These are phyloP conservation scores for Magallana nippona DNA, from an alignment of 2,888 invertebrate genomes.

Conservation along the genomic window DNA sequence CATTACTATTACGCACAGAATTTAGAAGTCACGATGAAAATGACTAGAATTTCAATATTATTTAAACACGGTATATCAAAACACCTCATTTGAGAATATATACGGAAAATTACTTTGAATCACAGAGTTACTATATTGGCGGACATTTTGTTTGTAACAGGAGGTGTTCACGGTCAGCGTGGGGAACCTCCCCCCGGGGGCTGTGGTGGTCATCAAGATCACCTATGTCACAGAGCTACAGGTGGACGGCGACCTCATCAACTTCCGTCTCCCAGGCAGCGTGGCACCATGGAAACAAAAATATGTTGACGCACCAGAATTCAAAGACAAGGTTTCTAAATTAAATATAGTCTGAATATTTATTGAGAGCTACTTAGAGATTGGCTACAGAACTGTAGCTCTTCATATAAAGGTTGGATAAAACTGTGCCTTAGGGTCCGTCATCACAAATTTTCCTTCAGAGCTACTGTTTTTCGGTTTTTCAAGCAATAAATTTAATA, in stretches of 20 bases:
- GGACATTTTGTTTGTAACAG: constrained; percentile 59
- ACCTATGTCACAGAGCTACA: constrained; percentile 80
- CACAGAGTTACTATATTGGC: background rate
- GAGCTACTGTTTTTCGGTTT: too few species aligned
- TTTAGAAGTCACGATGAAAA: background rate
- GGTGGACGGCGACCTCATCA: constrained; percentile 77
- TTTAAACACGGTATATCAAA: too few species aligned
- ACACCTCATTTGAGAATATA: too few species aligned
- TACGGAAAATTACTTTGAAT: background rate
- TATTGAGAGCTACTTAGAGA: too few species aligned
- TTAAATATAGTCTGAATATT: background rate
- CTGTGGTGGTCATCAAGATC: constrained; percentile 79
- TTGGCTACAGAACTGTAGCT: too few species aligned
- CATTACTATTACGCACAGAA: background rate
- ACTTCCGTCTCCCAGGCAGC: constrained; percentile 77
- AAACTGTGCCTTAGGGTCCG: too few species aligned
- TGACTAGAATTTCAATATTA: too few species aligned
- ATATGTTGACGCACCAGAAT: constrained; percentile 55
- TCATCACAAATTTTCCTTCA: too few species aligned
- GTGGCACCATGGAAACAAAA: constrained; percentile 78
- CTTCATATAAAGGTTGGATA: too few species aligned
- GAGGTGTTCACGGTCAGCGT: constrained; percentile 80
- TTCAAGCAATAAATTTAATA: too few species aligned
- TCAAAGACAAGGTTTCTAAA: constrained; percentile 44
- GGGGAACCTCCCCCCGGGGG: constrained; percentile 79